Base-by-base conservation (phyloP, 2,888 invertebrate species). In the Monopis laevigella region DNA sequence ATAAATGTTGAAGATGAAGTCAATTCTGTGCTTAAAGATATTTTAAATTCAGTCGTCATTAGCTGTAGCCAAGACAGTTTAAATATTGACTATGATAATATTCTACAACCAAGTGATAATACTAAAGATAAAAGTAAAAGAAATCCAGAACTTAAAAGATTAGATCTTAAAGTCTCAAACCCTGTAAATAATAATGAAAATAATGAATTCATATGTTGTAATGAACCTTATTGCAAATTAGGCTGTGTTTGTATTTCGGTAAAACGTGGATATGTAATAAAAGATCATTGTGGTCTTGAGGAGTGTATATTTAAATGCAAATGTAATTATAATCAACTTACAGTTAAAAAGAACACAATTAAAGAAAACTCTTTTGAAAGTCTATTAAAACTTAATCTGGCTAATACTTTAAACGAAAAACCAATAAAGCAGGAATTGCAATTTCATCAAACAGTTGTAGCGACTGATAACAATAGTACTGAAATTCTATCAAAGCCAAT, bases 211-310 rank as follows among this genome's bases (percentile, higher is more conserved):
- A 39, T 46, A 29, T 42, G 46, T 12, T 89, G 89, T 54, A 47
- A 45, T 1, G 84, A 87, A 50, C 65, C 71, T 4, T 73, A 62
- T 58, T 90, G 90, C 54, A 60, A 60, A 43, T 60, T 88, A 41
- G 90, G 89, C 3, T 90, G 90, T 56, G 57, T 90, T 27, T 90
- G 90, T 54, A 69, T 75, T 39, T 88, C 87, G 50, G 56, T 88
- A 21, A 56, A 65, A 21, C 71, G 74, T 44, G 60, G 64, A 11
- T 58, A 66, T 42, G 66, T 72, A 16, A 47, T 74, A 24, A 78
- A 71, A 47, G 68, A 78, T 42, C 89, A 90, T 55, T 90, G 90
- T 54, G 84, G 86, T 8, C 75, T 80, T 35, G 53, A 74, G 1
- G 75, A 84, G 39, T 87, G 87, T 53, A 86, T 87, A 82, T 85